Evolutionary conservation across 2,888 invertebrate species (phyloP).

Genomic region (Rhaphigaster nebulosa): DNA sequence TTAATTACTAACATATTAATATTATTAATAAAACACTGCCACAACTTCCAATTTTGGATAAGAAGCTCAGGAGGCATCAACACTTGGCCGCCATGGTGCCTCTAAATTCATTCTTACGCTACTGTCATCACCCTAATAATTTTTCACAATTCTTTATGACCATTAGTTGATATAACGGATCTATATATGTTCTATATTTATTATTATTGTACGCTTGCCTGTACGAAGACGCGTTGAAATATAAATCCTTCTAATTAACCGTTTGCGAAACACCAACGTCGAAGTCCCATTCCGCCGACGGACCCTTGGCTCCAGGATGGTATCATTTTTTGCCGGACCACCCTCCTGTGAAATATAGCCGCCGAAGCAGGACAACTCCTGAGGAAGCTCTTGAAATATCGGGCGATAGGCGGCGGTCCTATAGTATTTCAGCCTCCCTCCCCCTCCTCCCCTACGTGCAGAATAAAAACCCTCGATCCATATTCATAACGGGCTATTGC

Average conservation of each 20-base stretch:
- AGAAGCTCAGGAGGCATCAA: too few species aligned
- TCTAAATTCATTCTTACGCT: too few species aligned
- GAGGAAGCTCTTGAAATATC: slow-evolving; percentile 46
- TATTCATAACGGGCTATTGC: slow-evolving; percentile 41
- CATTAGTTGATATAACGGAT: too few species aligned
- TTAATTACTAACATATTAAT: too few species aligned
- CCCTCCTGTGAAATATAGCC: slow-evolving; percentile 27
- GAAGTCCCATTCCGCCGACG: not conserved
- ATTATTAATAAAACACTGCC: too few species aligned
- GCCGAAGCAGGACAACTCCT: slow-evolving; percentile 37
- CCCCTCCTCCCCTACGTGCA: not conserved
- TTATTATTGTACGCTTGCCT: too few species aligned
- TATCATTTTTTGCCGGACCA: slow-evolving; percentile 1
- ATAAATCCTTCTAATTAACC: not conserved
- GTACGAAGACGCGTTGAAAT: not conserved
- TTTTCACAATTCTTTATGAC: too few species aligned
- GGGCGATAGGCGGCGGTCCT: slow-evolving; percentile 4
- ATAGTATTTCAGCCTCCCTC: not conserved
- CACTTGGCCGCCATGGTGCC: too few species aligned
- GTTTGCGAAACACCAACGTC: not conserved
- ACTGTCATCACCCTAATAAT: too few species aligned
- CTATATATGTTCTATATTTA: too few species aligned
- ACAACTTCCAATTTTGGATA: too few species aligned
- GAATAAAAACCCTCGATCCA: slow-evolving; percentile 38
- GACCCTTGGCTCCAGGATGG: not conserved